Evolutionary conservation across 2,888 invertebrate genomes (phyloP).

Genomic region (Galeruca laticollis): DNA sequence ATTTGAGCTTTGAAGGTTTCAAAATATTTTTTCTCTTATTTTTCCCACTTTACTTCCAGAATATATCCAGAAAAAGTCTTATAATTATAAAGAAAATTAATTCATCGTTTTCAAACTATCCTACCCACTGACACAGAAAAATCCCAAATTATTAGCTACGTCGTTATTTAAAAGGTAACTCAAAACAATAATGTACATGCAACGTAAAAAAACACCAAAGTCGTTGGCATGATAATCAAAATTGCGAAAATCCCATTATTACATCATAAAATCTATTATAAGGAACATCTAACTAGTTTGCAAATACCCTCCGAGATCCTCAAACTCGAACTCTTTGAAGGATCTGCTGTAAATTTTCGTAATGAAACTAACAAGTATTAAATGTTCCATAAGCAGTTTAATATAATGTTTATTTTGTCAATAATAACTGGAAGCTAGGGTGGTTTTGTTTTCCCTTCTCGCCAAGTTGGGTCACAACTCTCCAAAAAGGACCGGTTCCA

Average conservation of each 20-base stretch:
- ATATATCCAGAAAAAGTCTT: too few relatives aligned
- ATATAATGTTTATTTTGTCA: conserved; percentile 58
- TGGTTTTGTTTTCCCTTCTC: conserved; percentile 47
- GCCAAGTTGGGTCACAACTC: conserved; percentile 8
- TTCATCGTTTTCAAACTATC: too few relatives aligned
- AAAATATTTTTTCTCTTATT: too few relatives aligned
- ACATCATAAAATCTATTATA: background rate
- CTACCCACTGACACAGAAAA: too few relatives aligned
- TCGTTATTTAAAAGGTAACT: too few relatives aligned
- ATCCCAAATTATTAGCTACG: too few relatives aligned
- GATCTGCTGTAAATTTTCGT: conserved; percentile 36
- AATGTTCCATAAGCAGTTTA: conserved; percentile 54
- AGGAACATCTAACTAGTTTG: conserved; percentile 7
- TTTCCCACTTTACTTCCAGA: too few relatives aligned
- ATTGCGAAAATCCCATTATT: background rate
- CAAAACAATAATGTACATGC: too few relatives aligned
- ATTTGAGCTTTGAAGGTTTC: too few relatives aligned
- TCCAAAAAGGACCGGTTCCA: conserved; percentile 15
- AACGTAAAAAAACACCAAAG: too few relatives aligned
- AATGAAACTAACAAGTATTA: conserved; percentile 46
- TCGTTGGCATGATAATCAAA: too few relatives aligned
- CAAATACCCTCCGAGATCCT: conserved; percentile 18
- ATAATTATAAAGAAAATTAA: too few relatives aligned
- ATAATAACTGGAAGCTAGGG: conserved; percentile 49
- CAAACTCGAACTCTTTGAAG: conserved; percentile 32